These are phyloP conservation scores for Capitulum mitella DNA, from an alignment of 2,888 invertebrate species.

Conservation along the genomic window DNA sequence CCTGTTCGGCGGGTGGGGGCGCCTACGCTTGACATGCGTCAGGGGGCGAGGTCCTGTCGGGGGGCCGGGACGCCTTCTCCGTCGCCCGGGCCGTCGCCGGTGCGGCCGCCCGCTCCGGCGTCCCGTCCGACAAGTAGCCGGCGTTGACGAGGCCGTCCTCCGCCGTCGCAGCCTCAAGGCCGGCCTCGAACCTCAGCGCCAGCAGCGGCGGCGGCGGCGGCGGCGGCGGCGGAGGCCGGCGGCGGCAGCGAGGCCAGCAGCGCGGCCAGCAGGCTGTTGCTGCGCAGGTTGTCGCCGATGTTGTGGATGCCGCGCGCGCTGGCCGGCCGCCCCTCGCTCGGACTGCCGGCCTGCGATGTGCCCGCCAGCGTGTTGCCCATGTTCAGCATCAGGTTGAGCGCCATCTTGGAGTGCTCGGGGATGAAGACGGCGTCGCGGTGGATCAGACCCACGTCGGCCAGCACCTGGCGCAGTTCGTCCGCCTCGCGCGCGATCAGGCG, in stretches of 20 bases:
- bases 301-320: neutral
- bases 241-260: neutral
- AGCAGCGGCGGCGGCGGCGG: neutral
- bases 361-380: neutral
- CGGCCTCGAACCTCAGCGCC: too few species aligned
- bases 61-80: too few species aligned
- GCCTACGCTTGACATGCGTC: too few species aligned
- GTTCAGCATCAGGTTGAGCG: neutral
- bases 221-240: neutral
- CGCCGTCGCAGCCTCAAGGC: neutral
- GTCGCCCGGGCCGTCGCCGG: too few species aligned
- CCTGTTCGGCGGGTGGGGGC: too few species aligned
- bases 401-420: constrained; percentile 2
- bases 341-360: neutral
- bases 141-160: neutral
- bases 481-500: neutral
- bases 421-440: neutral
- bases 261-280: neutral
- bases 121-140: neutral
- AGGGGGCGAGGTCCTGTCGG: too few species aligned
- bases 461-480: neutral
- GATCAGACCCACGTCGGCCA: neutral
- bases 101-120: neutral
- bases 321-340: neutral
- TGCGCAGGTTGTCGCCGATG: neutral